Conservation (phyloP, 2,113 vertebrate genomes). For the Corynorhinus townsendii region DNA sequence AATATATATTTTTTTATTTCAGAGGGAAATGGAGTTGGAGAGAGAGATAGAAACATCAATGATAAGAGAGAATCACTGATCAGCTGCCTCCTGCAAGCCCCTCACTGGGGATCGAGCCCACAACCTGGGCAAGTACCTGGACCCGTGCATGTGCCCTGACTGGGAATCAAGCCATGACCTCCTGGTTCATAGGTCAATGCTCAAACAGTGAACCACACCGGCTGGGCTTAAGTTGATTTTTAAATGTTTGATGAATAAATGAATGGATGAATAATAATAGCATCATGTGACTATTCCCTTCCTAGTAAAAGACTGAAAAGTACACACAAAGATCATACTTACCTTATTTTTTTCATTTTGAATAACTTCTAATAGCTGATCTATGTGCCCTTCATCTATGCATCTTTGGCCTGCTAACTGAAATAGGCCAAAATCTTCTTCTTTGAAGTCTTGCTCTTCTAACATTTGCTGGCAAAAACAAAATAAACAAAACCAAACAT, state of each 20-base stretch:
- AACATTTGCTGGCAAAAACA: constrained; percentile 85
- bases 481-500: neutral
- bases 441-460: constrained; percentile 86
- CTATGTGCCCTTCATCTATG: constrained; percentile 89
- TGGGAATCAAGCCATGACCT: too few relatives aligned
- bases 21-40: too few relatives aligned
- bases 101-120: too few relatives aligned
- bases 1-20: too few relatives aligned
- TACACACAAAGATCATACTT: constrained; percentile 38
- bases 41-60: too few relatives aligned
- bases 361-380: constrained; percentile 89
- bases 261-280: neutral
- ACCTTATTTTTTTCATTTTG: constrained; percentile 95
- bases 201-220: too few relatives aligned
- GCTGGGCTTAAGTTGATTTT: neutral
- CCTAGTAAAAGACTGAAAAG: constrained; percentile 8
- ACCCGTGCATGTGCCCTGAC: too few relatives aligned
- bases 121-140: too few relatives aligned
- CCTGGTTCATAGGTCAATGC: too few relatives aligned
- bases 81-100: too few relatives aligned
- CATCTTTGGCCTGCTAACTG: constrained; percentile 87
- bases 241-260: constrained; percentile 14
- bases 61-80: too few relatives aligned
- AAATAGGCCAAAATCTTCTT: constrained; percentile 91
- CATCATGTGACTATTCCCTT: neutral